phyloP scores from a whole-genome alignment of 2,888 invertebrate species.

The Plebejus melissa region DNA sequence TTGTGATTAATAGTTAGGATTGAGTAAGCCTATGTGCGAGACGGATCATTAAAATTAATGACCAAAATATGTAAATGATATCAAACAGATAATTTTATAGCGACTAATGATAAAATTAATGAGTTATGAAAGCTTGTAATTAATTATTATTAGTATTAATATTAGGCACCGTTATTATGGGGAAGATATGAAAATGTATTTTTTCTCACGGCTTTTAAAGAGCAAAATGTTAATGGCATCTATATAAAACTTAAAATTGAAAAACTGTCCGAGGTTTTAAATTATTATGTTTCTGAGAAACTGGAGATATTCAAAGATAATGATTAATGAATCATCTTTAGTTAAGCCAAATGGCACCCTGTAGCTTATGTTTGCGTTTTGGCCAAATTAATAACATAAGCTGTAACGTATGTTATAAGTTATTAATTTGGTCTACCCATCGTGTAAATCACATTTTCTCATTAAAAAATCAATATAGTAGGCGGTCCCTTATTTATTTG shows the following conservation, averaged over 20 bases:
- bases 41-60: conserved; percentile 12
- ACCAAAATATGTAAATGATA: conserved; percentile 23
- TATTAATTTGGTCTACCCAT: background rate
- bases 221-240: background rate
- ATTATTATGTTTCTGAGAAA: background rate
- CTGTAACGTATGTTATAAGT: too few species aligned
- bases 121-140: conserved; percentile 7
- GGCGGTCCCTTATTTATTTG: background rate
- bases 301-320: background rate
- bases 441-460: background rate
- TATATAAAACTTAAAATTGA: background rate
- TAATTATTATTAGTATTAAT: conserved; percentile 8
- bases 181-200: background rate
- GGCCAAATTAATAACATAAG: too few species aligned
- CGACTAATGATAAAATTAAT: conserved; percentile 18
- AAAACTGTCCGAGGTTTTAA: background rate
- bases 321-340: background rate
- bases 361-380: background rate
- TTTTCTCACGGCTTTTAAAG: conserved; percentile 17
- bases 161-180: conserved; percentile 11
- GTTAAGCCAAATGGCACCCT: background rate
- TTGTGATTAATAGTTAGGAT: background rate
- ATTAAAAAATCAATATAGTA: background rate
- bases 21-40: conserved; percentile 7
- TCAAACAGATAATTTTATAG: conserved; percentile 17